phyloP scores from a whole-genome alignment of 2,797 vertebrate species.

The Myiotriccus ornatus region DNA sequence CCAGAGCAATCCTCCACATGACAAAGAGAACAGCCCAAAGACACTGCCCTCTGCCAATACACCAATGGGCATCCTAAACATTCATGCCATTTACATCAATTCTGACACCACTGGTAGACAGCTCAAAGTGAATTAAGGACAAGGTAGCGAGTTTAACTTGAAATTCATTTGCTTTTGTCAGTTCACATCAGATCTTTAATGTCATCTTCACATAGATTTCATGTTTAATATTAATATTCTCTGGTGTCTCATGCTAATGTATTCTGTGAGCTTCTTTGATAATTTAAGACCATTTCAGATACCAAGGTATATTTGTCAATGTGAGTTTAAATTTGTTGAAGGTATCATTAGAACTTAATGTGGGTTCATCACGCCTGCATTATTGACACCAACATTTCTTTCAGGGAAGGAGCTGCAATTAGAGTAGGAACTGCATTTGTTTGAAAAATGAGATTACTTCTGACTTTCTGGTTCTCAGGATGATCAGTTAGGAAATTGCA shows the following conservation, averaged over 20 bases:
- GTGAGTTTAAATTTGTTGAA: background rate
- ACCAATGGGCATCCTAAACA: background rate
- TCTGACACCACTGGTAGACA: background rate
- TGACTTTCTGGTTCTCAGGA: background rate
- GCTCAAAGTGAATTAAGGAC: conserved; percentile 28
- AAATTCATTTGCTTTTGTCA: conserved; percentile 40
- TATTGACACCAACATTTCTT: background rate
- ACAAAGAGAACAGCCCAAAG: background rate
- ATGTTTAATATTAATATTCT: conserved; percentile 49
- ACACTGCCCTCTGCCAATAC: background rate
- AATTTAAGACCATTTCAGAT: background rate
- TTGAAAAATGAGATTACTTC: background rate
- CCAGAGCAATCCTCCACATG: background rate
- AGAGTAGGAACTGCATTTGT: background rate
- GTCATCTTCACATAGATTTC: background rate
- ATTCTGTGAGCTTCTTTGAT: background rate
- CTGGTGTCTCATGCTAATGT: background rate
- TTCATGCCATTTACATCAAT: background rate
- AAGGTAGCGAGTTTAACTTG: background rate
- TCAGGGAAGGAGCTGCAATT: background rate
- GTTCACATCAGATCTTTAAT: conserved; percentile 30
- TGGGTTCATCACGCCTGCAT: background rate
- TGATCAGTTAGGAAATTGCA: background rate
- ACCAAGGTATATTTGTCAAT: background rate
- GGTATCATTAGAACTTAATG: background rate